Base-by-base conservation (phyloP, 2,888 invertebrate genomes). In the Galerucella nymphaeae region DNA sequence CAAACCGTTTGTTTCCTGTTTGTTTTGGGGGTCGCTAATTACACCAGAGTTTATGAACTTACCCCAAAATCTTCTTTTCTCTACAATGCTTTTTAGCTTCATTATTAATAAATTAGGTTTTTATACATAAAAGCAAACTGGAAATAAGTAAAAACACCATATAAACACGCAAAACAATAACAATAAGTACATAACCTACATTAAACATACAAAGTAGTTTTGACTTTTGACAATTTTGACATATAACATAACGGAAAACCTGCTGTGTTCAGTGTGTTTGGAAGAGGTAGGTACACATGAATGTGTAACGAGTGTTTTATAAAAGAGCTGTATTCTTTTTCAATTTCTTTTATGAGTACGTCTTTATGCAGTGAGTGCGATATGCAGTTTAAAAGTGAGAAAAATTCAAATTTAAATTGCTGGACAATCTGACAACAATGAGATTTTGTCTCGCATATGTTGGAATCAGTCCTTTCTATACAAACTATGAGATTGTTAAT, bases 101-200 rank as follows among this genome's bases (percentile, higher is more conserved):
- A 16, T 18, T 6, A 16, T 53, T 53, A 53, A 18, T 53, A 53
- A 53, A 53, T 53, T 16, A 53, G 10, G 4, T 53, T 53, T 16
- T 53, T 53, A 53, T 50, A n/a, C n/a, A n/a, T 3, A 53, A 16
- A 18, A 53, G 1, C 18, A 16, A 53, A n/a, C 9, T 53, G 53
- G 18, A 53, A 53, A 38, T 38, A 38, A 8, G 30, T 38, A 38
- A 38, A 38, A n/a, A 48, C 11, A 16, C 9, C 2, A 16, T 16
- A 2, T 9, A 53, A 53, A 16, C 18, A 53, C 53, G 18, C 50
- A 50, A 55, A 55, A 66, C 50, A 66, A 50, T 55, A 50, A 57
- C 66, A 50, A 55, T 53, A 11, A 16, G 18, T 38, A 55, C 53
- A 55, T 66, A 66, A 66, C 55, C 57, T 66, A 66, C 30, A 55